phyloP scores from a whole-genome alignment of 1,140 invertebrate genomes.

The Drosophila auraria region DNA sequence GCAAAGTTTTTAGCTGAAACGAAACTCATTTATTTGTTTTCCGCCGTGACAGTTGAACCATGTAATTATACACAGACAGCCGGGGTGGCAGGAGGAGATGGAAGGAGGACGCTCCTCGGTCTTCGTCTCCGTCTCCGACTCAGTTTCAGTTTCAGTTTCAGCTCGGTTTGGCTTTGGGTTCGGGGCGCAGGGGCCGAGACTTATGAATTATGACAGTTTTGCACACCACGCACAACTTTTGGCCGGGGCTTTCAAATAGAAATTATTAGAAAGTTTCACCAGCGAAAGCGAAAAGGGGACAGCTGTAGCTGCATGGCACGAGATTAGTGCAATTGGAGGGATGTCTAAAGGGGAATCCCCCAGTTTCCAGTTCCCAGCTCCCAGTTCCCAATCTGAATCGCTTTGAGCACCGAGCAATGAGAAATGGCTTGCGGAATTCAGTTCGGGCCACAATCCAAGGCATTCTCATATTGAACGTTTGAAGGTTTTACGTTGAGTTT shows the following conservation, averaged over 20 bases:
- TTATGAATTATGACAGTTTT: slow-evolving; percentile 83
- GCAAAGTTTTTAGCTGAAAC: slow-evolving; percentile 59
- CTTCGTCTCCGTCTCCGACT: background rate
- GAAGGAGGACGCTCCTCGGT: background rate
- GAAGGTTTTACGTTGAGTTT: slow-evolving; percentile 59
- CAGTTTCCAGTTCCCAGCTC: no score
- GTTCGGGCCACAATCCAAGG: slow-evolving; percentile 30
- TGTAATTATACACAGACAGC: slow-evolving; percentile 83
- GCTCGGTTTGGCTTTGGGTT: slow-evolving; percentile 6
- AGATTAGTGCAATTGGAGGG: slow-evolving; percentile 68
- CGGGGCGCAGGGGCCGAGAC: slow-evolving; percentile 32
- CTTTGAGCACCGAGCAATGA: slow-evolving; percentile 15
- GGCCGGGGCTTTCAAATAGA: slow-evolving; percentile 75
- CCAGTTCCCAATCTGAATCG: background rate
- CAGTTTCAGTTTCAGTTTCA: slow-evolving; percentile 32
- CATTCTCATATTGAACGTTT: slow-evolving; percentile 68
- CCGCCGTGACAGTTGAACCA: slow-evolving; percentile 79
- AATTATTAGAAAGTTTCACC: slow-evolving; percentile 78
- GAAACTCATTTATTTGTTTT: slow-evolving; percentile 83
- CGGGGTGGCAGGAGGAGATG: background rate
- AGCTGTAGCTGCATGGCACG: slow-evolving; percentile 50
- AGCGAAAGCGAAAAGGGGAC: slow-evolving; percentile 66
- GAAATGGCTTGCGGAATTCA: slow-evolving; percentile 21
- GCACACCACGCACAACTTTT: slow-evolving; percentile 80
- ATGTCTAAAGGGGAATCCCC: background rate